Base-by-base conservation (phyloP, 2,888 invertebrate genomes). In the Leucophora obtusa region DNA sequence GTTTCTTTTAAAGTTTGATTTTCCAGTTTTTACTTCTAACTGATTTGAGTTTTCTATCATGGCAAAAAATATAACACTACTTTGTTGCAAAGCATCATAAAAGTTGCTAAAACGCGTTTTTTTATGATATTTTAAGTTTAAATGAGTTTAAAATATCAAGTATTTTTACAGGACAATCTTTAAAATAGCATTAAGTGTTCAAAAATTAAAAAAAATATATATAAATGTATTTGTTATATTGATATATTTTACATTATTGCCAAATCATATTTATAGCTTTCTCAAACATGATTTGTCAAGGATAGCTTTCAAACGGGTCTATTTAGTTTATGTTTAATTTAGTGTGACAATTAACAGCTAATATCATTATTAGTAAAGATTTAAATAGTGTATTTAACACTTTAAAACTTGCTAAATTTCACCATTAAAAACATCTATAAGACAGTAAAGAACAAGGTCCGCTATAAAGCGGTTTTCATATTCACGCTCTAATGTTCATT, bases 41-140 rank as follows among this genome's bases (percentile, higher is more conserved):
- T n/a, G 43, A 47, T 47, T n/a, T 47, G 15, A 47, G n/a, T 47
- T 47, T n/a, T 47, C n/a, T n/a, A n/a, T 47, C 43, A 47, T 47
- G 43, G 11, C 43, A n/a, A 0, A 47, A n/a, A 47, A 28, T 6
- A 28, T 7, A 21, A 21, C 21, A 21, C 21, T 43, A 47, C 43
- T n/a, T 47, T 47, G 43, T 47, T 47, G 43, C 43, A 47, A 47
- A 47, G 14, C 43, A n/a, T 47, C 43, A 47, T n/a, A 47, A n/a
- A 47, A n/a, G 43, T 47, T n/a, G 43, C 1, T 1, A 47, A n/a
- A 47, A 47, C 43, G 43, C 43, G 43, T 47, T 47, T 47, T 47
- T 47, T 35, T 38, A 3, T 38, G 38, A 14, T 38, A 38, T 38
- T 38, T 38, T 38, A 28, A 38, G 38, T 11, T 1, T 38, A 38